Conservation (phyloP, 2,797 vertebrate species). For the Eleutherodactylus coqui region DNA sequence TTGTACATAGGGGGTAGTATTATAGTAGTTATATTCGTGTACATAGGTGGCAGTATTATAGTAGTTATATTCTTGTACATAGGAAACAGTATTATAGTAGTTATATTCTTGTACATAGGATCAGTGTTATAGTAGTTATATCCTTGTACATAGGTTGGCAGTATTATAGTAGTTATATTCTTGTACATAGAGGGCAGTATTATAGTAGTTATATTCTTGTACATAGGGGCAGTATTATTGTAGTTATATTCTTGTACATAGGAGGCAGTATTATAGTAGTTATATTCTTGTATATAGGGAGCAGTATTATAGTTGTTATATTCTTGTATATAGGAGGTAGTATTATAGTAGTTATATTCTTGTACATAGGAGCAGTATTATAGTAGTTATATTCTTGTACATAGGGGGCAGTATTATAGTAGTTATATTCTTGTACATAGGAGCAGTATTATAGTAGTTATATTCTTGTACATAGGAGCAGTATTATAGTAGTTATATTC, state of each 20-base stretch:
- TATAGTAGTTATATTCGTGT: constrained; percentile 8
- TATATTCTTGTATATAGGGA: constrained; percentile 8
- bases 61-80: neutral
- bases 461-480: neutral
- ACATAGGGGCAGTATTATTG: too few relatives aligned
- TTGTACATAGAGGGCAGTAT: too few relatives aligned
- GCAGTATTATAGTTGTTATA: neutral
- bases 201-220: too few relatives aligned
- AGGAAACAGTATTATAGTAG: neutral
- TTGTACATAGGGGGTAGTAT: too few relatives aligned
- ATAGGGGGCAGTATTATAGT: neutral
- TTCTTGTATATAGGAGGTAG: too few relatives aligned
- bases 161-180: too few relatives aligned
- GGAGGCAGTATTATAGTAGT: neutral
- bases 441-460: neutral
- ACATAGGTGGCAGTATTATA: neutral
- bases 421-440: constrained; percentile 1
- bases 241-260: neutral
- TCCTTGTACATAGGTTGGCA: too few relatives aligned
- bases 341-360: constrained; percentile 1
- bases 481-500: neutral
- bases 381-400: neutral
- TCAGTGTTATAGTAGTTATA: too few relatives aligned
- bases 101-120: neutral
- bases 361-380: neutral